These are phyloP conservation scores for Lagria hirta DNA, from an alignment of 2,888 invertebrate genomes.

Conservation along the genomic window DNA sequence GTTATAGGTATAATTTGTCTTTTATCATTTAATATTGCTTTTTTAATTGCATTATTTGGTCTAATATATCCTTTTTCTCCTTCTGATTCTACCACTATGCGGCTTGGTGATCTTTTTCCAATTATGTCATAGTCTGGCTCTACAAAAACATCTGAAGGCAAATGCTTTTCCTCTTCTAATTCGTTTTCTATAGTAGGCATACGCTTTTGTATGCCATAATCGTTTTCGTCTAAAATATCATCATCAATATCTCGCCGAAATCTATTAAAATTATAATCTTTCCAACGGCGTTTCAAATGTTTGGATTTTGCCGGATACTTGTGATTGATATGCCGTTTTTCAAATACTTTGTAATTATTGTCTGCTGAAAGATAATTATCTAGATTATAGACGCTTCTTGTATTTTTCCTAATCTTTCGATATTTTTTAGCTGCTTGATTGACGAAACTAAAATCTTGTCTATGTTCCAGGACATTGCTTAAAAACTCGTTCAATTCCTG, in stretches of 20 bases:
- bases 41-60: not conserved
- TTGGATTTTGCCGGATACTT: too few relatives aligned
- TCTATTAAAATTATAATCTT: too few relatives aligned
- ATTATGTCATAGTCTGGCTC: conserved; percentile 1
- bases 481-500: conserved; percentile 48
- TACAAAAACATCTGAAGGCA: conserved; percentile 6
- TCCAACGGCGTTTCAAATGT: too few relatives aligned
- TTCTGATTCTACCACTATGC: conserved; percentile 2
- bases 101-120: not conserved
- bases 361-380: not conserved
- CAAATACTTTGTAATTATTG: too few relatives aligned
- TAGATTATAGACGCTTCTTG: not conserved
- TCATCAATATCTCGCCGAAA: too few relatives aligned
- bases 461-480: conserved; percentile 43
- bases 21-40: conserved; percentile 3
- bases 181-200: not conserved
- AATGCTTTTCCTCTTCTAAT: conserved; percentile 1
- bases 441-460: conserved; percentile 47
- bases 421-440: conserved; percentile 34
- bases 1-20: too few relatives aligned
- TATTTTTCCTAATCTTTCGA: conserved; percentile 27
- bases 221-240: too few relatives aligned
- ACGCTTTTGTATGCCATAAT: conserved; percentile 6
- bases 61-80: conserved; percentile 11
- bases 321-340: too few relatives aligned